Evolutionary conservation across 2,888 invertebrate genomes (phyloP).

Genomic region (Sipunculus nudus): DNA sequence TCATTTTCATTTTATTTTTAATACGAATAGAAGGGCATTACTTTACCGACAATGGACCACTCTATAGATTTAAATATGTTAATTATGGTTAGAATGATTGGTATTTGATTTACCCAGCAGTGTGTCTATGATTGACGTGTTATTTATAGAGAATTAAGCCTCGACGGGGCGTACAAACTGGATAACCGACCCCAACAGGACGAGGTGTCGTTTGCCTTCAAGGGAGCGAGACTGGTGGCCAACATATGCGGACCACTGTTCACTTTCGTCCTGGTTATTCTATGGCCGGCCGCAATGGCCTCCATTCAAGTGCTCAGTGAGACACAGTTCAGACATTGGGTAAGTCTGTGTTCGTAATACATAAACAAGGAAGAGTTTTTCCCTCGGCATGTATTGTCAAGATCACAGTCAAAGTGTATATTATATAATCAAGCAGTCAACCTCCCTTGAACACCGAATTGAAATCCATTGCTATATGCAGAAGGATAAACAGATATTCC

Average conservation of each 20-base stretch:
- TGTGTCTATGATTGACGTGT: too few relatives aligned
- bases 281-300: constrained; percentile 57
- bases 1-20: too few relatives aligned
- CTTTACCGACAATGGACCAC: too few relatives aligned
- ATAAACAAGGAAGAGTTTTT: not conserved
- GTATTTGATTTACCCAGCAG: too few relatives aligned
- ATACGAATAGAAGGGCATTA: too few relatives aligned
- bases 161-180: constrained; percentile 49
- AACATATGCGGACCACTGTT: constrained; percentile 44
- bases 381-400: not conserved
- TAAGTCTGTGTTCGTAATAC: constrained; percentile 31
- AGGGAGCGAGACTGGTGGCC: constrained; percentile 45
- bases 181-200: constrained; percentile 55
- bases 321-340: constrained; percentile 51
- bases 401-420: not conserved
- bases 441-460: not conserved
- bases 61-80: too few relatives aligned
- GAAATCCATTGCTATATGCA: too few relatives aligned
- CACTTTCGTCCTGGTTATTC: constrained; percentile 47
- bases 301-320: constrained; percentile 46
- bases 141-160: constrained; percentile 52
- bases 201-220: constrained; percentile 51
- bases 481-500: too few relatives aligned
- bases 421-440: not conserved
- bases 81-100: too few relatives aligned